Percentiles rank a stretch among this genome's conserved stretches.
phyloP scores from a whole-genome alignment of 2,113 vertebrate species.

The Anarhynchus alexandrinus region DNA sequence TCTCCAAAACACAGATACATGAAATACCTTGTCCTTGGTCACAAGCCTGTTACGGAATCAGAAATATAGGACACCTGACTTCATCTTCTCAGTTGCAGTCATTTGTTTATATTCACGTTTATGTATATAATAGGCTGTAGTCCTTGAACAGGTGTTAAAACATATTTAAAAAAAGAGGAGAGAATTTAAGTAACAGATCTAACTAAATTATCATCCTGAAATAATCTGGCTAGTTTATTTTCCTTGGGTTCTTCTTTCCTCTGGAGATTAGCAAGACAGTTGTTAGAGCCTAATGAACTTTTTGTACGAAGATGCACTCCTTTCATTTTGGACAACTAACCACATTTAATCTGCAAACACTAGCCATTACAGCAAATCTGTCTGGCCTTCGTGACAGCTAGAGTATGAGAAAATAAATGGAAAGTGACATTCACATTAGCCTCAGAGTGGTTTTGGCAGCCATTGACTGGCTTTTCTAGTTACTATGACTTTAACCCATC shows the following conservation, averaged over 20 bases:
- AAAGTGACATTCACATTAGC: conserved; percentile 48
- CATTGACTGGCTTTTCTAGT: conserved; percentile 32
- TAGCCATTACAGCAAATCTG: conserved; percentile 29
- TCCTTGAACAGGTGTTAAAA: neutral
- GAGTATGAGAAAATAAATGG: conserved; percentile 58
- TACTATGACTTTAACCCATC: neutral
- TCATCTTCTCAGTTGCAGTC: neutral
- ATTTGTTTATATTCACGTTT: neutral
- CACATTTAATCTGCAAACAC: conserved; percentile 47
- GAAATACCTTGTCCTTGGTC: neutral
- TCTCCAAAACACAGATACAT: neutral
- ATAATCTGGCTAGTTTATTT: neutral
- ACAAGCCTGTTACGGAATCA: neutral
- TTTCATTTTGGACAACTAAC: conserved; percentile 44
- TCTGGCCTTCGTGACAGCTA: conserved; percentile 43
- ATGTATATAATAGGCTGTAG: neutral
- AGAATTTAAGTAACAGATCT: neutral
- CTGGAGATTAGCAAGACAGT: neutral
- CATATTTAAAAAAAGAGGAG: neutral
- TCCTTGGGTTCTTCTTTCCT: neutral
- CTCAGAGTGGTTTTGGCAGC: conserved; percentile 35
- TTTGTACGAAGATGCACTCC: neutral
- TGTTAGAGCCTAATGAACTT: conserved; percentile 22
- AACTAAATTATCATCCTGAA: neutral
- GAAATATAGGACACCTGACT: neutral